Evolutionary conservation across 2,113 vertebrate species (phyloP), one percentile per base, ranked within the genome.

Genomic region (Sylvilagus bachmani): DNA sequence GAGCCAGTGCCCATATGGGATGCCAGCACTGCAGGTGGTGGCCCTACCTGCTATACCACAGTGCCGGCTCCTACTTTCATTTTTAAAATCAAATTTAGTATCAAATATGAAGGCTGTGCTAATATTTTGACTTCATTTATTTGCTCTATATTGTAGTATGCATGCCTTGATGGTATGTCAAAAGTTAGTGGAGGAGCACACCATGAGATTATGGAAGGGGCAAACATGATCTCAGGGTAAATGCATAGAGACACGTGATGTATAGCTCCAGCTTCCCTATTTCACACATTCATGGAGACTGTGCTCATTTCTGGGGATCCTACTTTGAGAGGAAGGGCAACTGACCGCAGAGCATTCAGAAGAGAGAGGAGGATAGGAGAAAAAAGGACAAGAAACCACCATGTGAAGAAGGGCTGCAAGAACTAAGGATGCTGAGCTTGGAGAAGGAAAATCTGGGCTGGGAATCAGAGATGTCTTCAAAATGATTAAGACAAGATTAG

Each of bases 1-100:
- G 44, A 44, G 8, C 44, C 44, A 6, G 44, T 7, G 6, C 44
- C 8, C 44, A 44, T 44, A 44, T 44, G 44, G 44, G 44, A 44
- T 44, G 44, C 44, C 7, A 6, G 44, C 38, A 38, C 44, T 44
- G 44, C 44, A 44, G 44, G 44, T 1, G 7, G 44, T 7, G 44
- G 44, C 44, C 44, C 44, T 44, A 9, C 44, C 44, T 44, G 44
- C 44, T 44, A 44, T 7, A 44, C 44, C 44, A 44, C 44, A 44
- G 44, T 7, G 44, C 44, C 44, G 44, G 44, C 44, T 7, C 6
- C 44, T 44, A 44, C 44, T 44, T 44, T 29, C 22, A 74, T 61
- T 85, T 33, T 25, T 78, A 89, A 94, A 80, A 73, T 9, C 19
- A 84, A 74, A 61, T 24, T 88, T 95, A 8, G 12, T 53, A 29